Percentiles rank a stretch among this genome's conserved stretches.
Conservation (phyloP, 1,140 invertebrate genomes). For the Aphis gossypii region DNA sequence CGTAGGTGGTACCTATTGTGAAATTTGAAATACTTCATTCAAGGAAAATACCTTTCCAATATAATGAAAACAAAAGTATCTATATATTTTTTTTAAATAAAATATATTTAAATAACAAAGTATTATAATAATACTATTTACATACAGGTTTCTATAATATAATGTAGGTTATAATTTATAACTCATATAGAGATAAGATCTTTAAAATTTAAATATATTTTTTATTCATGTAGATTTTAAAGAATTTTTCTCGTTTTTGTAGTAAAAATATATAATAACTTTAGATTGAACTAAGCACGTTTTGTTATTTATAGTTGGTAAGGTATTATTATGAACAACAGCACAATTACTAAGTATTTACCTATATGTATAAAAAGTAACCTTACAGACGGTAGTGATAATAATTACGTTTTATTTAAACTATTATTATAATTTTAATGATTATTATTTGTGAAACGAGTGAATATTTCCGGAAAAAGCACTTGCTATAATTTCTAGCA, state of each 20-base stretch:
- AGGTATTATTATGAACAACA: background rate
- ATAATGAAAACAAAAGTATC: background rate
- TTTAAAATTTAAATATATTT: background rate
- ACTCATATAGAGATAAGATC: background rate
- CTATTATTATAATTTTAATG: background rate
- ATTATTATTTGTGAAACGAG: background rate
- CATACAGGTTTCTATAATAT: background rate
- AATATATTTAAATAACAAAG: background rate
- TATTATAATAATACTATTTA: conserved; percentile 16
- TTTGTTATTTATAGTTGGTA: background rate
- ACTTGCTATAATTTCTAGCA: background rate
- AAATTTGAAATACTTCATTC: background rate
- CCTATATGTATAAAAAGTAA: background rate
- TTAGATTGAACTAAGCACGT: background rate
- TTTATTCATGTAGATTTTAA: background rate
- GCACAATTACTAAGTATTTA: too few relatives aligned
- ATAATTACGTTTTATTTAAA: background rate
- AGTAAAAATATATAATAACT: background rate
- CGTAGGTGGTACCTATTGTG: background rate
- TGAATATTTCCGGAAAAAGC: background rate
- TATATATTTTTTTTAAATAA: background rate
- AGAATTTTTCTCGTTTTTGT: background rate
- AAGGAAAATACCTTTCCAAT: background rate
- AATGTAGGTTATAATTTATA: background rate
- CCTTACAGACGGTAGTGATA: background rate